phyloP scores from a whole-genome alignment of 2,797 vertebrate species.

The Gorsachius magnificus region DNA sequence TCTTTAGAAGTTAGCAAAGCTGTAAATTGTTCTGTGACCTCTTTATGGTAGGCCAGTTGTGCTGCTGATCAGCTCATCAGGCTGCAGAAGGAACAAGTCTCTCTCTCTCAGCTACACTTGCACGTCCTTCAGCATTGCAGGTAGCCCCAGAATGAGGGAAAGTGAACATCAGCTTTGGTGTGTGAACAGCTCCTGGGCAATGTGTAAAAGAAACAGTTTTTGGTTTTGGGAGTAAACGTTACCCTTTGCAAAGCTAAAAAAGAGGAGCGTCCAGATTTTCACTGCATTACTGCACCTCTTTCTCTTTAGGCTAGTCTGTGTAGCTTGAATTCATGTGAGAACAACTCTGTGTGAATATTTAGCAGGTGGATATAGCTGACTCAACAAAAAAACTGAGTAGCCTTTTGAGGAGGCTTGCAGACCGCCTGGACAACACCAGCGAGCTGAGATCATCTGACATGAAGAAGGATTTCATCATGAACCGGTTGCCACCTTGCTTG shows the following conservation, averaged over 20 bases:
- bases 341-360: slow-evolving; percentile 4
- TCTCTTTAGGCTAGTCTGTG: background rate
- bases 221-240: background rate
- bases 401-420: slow-evolving; percentile 81
- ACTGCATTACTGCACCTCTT: background rate
- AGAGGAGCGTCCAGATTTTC: background rate
- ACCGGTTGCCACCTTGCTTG: slow-evolving; percentile 83
- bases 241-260: background rate
- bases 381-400: slow-evolving; percentile 68
- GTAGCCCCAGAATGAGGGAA: background rate
- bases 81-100: background rate
- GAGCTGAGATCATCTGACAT: slow-evolving; percentile 81
- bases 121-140: background rate
- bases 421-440: slow-evolving; percentile 74
- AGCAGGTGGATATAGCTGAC: slow-evolving; percentile 71
- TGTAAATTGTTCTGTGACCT: background rate
- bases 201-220: background rate
- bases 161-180: background rate
- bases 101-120: background rate
- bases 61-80: background rate
- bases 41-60: background rate
- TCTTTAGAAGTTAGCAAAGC: background rate
- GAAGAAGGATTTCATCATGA: slow-evolving; percentile 88
- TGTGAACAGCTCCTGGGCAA: background rate
- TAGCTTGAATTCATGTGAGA: background rate